Base-by-base conservation (phyloP, 2,797 vertebrate species). In the Sebastes variabilis region DNA sequence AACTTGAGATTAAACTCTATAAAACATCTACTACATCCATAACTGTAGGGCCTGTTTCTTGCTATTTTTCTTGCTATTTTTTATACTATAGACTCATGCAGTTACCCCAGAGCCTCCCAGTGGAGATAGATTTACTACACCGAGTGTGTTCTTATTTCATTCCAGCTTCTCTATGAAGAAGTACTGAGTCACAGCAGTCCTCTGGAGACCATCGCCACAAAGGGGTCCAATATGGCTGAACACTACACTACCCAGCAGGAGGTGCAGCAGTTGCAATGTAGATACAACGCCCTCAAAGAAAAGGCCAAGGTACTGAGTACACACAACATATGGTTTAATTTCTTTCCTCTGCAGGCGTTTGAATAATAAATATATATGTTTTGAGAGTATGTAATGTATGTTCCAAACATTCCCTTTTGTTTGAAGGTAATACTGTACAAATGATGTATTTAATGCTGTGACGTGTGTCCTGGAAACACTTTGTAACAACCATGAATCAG, bases 91-190 rank as follows among this genome's bases (percentile, higher is more conserved):
- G 1, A 34, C 16, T 22, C 36, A 13, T 64, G 30, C 55, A 64
- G 13, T 61, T 72, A 65, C 55, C 20, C 27, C 29, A 52, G 18
- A 67, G 30, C 49, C 46, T 67, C 8, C 32, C 18, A 46, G 29
- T 75, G 14, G 52, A 66, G 11, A 56, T 14, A 4, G 8, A 60
- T 82, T 14, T 69, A 65, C 24, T 49, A 62, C 72, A 69, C 9
- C 27, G 9, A 79, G 27, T 75, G 34, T 85, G 25, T 76, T 58
- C 52, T 67, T 66, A 12, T 85, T 85, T 83, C 20, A 69, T 74
- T 91, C 58, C 91, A 99, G 99, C 94, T 99, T 56, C 94, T 99
- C 74, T 97, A 94, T 87, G 99, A 99, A 91, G 99, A 99, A 84
- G 96, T 99, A 2, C 79, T 99, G 88, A 99, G 97, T 92, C 97